Base-by-base conservation (phyloP, 2,888 invertebrate genomes). In the Coleophora deauratella region DNA sequence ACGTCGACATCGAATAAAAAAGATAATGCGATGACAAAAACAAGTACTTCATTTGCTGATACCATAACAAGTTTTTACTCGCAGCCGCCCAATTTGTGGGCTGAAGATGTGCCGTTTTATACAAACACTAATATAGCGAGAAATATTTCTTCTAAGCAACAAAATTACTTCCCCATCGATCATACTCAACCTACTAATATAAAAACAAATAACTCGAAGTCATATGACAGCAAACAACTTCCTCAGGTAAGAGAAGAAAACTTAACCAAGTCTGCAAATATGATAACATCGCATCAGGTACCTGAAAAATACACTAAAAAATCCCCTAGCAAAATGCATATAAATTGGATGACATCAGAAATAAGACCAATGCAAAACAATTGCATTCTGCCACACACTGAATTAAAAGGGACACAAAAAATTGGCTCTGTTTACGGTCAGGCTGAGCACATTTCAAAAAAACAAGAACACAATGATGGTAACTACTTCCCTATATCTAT, bases 291-390 rank as follows among this genome's bases (percentile, higher is more conserved):
- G 28, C 72, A 71, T 42, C 67, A 73, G 45, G 51, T 66, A 40
- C 48, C 69, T 31, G 84, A 84, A 43, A 84, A 84, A 47, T 82
- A 70, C 53, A 73, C 76, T 0, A 85, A 85, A 50, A 85, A 84
- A 47, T 79, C 79, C 6, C 79, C 81, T 1, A 79, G 55, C 43
- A 85, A 85, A 69, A 82, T 74, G 75, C 85, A 84, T 46, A 85
- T 85, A 28, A 85, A 85, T 53, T 85, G 85, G 85, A 85, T 85
- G 85, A 85, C 85, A 13, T 85, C 85, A 12, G 85, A 85, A 67
- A 72, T 72, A 35, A 72, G 82, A 47, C 70, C 84, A 11, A 69
- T 75, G 59, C 79, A 80, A 59, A 75, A 63, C 49, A 69, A 64
- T 54, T 78, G 67, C 47, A 75, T 66, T 42, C 54, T 68, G 43